phyloP scores from a whole-genome alignment of 1,140 invertebrate genomes.

The Paramacrobiotus metropolitanus region DNA sequence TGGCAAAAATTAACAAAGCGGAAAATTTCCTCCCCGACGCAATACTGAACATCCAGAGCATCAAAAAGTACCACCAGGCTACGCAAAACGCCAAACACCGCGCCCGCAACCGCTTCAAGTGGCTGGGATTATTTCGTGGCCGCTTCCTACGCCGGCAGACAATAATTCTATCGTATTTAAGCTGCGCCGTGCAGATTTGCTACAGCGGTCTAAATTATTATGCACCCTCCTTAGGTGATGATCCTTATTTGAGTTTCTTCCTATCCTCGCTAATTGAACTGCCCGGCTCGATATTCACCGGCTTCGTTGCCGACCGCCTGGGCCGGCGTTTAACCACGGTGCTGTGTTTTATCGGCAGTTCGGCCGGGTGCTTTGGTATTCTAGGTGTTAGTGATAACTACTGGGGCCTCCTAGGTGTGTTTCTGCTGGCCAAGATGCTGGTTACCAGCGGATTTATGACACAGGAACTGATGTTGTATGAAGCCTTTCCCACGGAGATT shows the following conservation, averaged over 20 bases:
- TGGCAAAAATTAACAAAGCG: neutral
- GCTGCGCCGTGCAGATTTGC: neutral
- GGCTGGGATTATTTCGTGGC: neutral
- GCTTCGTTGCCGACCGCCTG: neutral
- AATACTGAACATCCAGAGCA: no score
- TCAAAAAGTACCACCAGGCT: no score
- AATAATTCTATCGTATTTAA: neutral
- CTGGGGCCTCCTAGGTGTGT: neutral
- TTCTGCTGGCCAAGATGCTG: neutral
- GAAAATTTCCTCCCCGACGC: no score
- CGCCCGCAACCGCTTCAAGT: neutral
- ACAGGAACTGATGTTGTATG: neutral
- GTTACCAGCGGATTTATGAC: neutral
- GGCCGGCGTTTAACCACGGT: neutral
- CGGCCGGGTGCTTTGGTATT: neutral
- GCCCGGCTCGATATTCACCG: conserved; percentile 11
- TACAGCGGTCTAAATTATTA: conserved; percentile 12
- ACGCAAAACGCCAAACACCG: no score
- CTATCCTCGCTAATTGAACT: conserved; percentile 16
- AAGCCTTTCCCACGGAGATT: neutral
- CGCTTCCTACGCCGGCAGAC: neutral
- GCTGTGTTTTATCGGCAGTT: neutral
- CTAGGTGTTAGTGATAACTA: no score
- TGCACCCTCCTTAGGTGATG: conserved; percentile 8
- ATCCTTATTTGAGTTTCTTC: conserved; percentile 14